A percentile compares a stretch with the other conserved stretches of the same genome.
These are phyloP conservation scores for Athalia rosae DNA, from an alignment of 2,888 invertebrate genomes.

Conservation along the genomic window DNA sequence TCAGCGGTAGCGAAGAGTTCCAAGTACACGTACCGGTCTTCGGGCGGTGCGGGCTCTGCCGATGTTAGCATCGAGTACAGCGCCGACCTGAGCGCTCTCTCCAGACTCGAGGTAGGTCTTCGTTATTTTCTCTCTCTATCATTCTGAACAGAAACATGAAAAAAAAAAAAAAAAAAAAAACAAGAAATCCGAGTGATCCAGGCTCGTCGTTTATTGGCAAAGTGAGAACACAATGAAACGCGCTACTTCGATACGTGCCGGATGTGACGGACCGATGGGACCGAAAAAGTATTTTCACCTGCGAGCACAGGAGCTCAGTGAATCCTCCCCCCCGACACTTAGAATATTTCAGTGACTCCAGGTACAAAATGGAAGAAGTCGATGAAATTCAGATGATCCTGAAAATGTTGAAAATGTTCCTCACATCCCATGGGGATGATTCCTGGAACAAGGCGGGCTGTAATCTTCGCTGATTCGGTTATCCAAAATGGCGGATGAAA, in stretches of 20 bases:
- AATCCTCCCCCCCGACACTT: neutral
- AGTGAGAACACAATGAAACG: slow-evolving; percentile 12
- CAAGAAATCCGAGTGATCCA: slow-evolving; percentile 16
- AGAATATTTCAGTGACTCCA: too few relatives aligned
- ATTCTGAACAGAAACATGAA: too few relatives aligned
- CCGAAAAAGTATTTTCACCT: too few relatives aligned
- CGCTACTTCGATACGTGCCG: neutral
- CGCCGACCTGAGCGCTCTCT: slow-evolving; percentile 94
- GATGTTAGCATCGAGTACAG: slow-evolving; percentile 97
- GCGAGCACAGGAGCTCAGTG: neutral
- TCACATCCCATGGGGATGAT: slow-evolving; percentile 22
- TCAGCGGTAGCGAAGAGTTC: slow-evolving; percentile 88
- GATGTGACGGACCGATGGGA: too few relatives aligned
- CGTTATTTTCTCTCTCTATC: neutral
- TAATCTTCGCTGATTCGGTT: neutral
- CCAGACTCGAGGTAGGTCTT: slow-evolving; percentile 93
- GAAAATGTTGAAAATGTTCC: neutral
- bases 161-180: too few relatives aligned
- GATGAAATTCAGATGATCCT: too few relatives aligned
- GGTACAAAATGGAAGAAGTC: too few relatives aligned
- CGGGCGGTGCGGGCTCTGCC: slow-evolving; percentile 83
- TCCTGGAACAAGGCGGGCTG: neutral
- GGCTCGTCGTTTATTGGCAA: neutral
- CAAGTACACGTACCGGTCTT: slow-evolving; percentile 94
- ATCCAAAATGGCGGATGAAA: slow-evolving; percentile 32